Evolutionary conservation across 2,888 invertebrate genomes (phyloP).

Genomic region (Scrobipalpa atriplicella): DNA sequence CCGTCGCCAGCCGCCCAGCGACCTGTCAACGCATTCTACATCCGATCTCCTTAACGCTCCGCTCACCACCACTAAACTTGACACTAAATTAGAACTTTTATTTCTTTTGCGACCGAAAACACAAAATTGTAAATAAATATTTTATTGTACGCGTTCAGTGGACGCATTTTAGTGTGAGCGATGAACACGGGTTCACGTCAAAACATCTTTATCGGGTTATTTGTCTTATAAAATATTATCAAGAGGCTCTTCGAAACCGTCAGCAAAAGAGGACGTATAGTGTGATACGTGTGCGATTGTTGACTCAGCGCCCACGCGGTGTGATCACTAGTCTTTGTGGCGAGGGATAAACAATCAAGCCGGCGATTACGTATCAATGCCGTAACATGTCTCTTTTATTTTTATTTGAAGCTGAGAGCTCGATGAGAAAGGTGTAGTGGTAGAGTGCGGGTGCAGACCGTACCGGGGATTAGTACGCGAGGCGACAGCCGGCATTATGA

Average conservation of each 20-base stretch:
- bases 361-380: conserved; percentile 77
- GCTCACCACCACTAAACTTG: conserved; percentile 77
- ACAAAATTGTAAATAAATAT: conserved; percentile 78
- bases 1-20: conserved; percentile 65
- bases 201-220: conserved; percentile 83
- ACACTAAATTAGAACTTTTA: conserved; percentile 77
- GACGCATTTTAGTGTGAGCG: conserved; percentile 81
- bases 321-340: conserved; percentile 74
- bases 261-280: conserved; percentile 80
- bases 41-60: conserved; percentile 76
- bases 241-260: conserved; percentile 79
- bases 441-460: conserved; percentile 31
- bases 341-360: conserved; percentile 79
- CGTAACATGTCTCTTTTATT: conserved; percentile 78
- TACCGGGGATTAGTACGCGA: conserved; percentile 63
- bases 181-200: conserved; percentile 82
- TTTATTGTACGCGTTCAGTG: conserved; percentile 79
- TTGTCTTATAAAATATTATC: conserved; percentile 83
- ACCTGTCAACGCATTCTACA: conserved; percentile 75
- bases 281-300: conserved; percentile 76
- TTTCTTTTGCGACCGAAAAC: conserved; percentile 69
- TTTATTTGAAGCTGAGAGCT: conserved; percentile 70
- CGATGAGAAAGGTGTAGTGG: conserved; percentile 66
- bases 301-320: conserved; percentile 78
- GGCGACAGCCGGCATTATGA: conserved; percentile 74